Evolutionary conservation across 2,797 vertebrate genomes (phyloP), one percentile per base, ranked within the genome.

Genomic region (Sebastes itinus): DNA sequence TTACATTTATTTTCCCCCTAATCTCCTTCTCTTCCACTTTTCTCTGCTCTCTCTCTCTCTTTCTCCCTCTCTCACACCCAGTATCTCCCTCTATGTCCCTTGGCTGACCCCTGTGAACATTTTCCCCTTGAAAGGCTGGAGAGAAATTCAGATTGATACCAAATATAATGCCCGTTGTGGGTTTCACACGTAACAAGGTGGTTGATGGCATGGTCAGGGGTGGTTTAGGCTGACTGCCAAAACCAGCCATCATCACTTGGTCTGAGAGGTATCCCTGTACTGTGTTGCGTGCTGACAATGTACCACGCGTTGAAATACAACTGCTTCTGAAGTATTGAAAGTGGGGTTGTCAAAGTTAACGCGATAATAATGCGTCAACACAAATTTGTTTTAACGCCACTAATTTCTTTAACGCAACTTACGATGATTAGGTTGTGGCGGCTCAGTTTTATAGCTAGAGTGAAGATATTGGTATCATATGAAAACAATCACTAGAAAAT

Each of bases 1-100:
- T 95, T 95, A 95, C 96, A 97, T 96, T 95, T 96, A 97, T 97
- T 97, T 96, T 93, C 94, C 88, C 95, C 92, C 89, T 98, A 97
- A 97, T 97, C 94, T 96, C 95, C 95, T 94, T 95, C 85, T 92
- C 94, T 94, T 94, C 95, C 95, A 95, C 88, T 89, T 87, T 91
- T 87, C 83, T 89, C 86, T 88, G 60, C 84, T n/a, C 84, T 87
- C 84, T 84, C 84, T 84, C 76, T 79, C 72, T 74, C 62, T 80
- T 75, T 73, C 73, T 77, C 72, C 62, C 87, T 85, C 88, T 90
- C 87, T 85, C 84, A 88, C 88, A 78, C 86, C 80, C 77, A 46
- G 83, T 86, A 88, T 90, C 90, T 92, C 84, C 81, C 82, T 84
- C 81, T 77, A 87, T 93, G 96, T 96, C 96, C 97, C 93, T 96